Conservation (phyloP, 2,113 vertebrate genomes). For the Sceloporus undulatus region DNA sequence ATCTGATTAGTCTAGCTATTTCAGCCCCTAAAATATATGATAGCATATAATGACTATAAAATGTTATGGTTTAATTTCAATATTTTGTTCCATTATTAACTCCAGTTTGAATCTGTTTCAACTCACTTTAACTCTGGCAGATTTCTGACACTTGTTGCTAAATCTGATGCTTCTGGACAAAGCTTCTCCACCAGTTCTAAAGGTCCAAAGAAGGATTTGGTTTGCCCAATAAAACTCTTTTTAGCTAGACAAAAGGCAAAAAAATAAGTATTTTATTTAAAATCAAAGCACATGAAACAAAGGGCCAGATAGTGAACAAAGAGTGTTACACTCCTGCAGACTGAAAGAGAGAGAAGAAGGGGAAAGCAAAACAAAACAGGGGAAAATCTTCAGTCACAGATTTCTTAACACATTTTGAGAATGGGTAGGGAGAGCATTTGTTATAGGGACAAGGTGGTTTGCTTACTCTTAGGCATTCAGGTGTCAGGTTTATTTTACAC, state of each 20-base stretch:
- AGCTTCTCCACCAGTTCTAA: slow-evolving; percentile 96
- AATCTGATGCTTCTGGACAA: slow-evolving; percentile 93
- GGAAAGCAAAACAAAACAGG: background rate
- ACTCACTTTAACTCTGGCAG: slow-evolving; percentile 95
- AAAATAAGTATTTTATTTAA: background rate
- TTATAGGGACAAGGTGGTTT: background rate
- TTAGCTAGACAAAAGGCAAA: slow-evolving; percentile 81
- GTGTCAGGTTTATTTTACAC: background rate
- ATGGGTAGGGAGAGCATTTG: background rate
- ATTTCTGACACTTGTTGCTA: slow-evolving; percentile 94
- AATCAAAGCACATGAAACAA: background rate
- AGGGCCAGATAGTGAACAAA: background rate
- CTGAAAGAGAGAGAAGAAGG: background rate
- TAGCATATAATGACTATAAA: background rate
- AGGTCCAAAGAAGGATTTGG: slow-evolving; percentile 97
- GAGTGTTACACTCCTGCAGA: too few species aligned
- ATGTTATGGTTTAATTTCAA: background rate
- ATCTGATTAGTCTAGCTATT: background rate
- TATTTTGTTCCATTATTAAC: background rate
- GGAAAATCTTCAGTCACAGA: background rate
- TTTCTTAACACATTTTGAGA: background rate
- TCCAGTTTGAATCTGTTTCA: slow-evolving; percentile 19
- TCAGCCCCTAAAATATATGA: background rate
- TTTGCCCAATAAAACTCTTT: slow-evolving; percentile 96
- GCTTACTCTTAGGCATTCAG: background rate